phyloP scores from a whole-genome alignment of 2,113 vertebrate species.

The Bucco capensis region DNA sequence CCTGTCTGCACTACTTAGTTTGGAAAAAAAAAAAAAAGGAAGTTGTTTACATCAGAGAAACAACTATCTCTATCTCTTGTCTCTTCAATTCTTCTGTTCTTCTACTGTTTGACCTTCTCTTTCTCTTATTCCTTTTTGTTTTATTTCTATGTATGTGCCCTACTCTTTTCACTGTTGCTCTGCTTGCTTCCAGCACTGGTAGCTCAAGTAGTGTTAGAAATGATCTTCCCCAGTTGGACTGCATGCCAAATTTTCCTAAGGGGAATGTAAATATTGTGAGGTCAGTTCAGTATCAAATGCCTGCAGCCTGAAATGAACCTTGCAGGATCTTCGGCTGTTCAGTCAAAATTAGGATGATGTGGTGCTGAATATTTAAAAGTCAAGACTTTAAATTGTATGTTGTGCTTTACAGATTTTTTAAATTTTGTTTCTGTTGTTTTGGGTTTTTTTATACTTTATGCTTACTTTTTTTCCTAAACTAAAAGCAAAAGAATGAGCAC shows the following conservation, averaged over 20 bases:
- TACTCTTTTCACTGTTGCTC: background rate
- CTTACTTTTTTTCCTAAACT: background rate
- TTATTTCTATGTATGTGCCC: background rate
- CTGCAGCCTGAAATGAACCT: slow-evolving; percentile 52
- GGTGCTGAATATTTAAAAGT: background rate
- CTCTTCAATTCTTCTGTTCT: background rate
- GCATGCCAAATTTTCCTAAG: slow-evolving; percentile 24
- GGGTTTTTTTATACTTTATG: background rate
- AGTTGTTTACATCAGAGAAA: background rate
- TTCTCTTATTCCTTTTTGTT: background rate
- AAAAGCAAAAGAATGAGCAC: background rate
- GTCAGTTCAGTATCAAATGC: slow-evolving; percentile 42
- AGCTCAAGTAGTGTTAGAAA: background rate
- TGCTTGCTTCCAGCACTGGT: slow-evolving; percentile 18
- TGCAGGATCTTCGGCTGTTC: background rate
- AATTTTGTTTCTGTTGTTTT: background rate
- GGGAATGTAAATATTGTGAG: slow-evolving; percentile 49
- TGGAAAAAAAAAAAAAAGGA: background rate
- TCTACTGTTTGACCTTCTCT: slow-evolving; percentile 19
- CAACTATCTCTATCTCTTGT: background rate
- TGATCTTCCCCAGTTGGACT: slow-evolving; percentile 25
- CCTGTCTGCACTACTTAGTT: background rate
- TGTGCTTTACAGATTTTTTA: background rate
- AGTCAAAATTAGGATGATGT: background rate
- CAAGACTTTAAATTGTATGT: background rate